These are phyloP conservation scores for Poecile montanus DNA, from an alignment of 2,797 vertebrate genomes.

Conservation along the genomic window DNA sequence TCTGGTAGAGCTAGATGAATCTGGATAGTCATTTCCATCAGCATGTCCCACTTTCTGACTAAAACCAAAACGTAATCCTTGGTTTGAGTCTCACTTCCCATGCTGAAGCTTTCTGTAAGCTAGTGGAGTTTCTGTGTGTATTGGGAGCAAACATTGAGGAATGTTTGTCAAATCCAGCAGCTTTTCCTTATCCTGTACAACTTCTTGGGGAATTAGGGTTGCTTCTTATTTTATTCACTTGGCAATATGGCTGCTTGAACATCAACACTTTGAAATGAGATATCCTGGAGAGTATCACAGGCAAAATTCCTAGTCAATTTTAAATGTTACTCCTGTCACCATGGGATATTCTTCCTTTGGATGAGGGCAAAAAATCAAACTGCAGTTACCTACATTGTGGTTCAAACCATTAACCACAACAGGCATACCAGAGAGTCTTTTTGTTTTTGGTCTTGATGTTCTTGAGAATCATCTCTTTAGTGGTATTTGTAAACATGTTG, in stretches of 20 bases:
- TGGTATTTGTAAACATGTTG: background rate
- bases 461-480: background rate
- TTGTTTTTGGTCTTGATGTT: background rate
- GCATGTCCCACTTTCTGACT: background rate
- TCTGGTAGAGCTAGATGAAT: background rate
- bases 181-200: background rate
- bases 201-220: background rate
- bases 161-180: background rate
- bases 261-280: background rate
- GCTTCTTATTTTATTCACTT: background rate
- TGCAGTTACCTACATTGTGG: background rate
- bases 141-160: background rate
- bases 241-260: background rate
- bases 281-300: background rate
- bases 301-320: background rate
- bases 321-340: background rate
- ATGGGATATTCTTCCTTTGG: background rate
- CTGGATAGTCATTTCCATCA: background rate
- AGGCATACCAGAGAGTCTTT: background rate
- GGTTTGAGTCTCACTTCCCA: background rate
- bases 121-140: background rate
- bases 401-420: background rate
- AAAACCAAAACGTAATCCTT: background rate
- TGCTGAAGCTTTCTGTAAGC: background rate
- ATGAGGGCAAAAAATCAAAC: background rate